phyloP scores from a whole-genome alignment of 2,113 vertebrate genomes.

The Lamprologus speciosus region DNA sequence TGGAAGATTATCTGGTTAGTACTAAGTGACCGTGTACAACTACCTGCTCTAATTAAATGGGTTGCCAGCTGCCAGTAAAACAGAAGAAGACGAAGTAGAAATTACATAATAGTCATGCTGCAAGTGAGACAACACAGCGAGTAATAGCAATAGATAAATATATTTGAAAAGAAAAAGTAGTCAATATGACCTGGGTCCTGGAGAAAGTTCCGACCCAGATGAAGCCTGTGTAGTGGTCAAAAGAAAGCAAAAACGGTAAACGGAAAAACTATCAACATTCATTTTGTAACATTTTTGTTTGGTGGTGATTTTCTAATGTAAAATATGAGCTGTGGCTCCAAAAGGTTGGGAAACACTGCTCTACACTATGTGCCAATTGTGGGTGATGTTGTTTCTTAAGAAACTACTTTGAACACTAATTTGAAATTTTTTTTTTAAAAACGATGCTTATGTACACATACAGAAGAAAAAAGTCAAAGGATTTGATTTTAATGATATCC shows the following conservation, averaged over 20 bases:
- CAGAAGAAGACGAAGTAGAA: neutral
- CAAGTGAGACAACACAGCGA: neutral
- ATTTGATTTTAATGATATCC: neutral
- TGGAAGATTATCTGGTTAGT: neutral
- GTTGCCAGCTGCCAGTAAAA: neutral
- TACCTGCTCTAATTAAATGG: neutral
- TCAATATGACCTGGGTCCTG: neutral
- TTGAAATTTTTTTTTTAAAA: rapidly evolving
- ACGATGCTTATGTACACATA: neutral
- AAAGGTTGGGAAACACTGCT: neutral
- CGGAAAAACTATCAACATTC: neutral
- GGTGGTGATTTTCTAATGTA: neutral
- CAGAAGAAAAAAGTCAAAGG: neutral
- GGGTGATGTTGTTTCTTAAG: neutral
- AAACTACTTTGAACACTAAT: neutral
- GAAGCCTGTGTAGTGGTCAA: neutral
- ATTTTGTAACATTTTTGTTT: neutral
- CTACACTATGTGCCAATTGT: neutral
- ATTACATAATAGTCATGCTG: neutral
- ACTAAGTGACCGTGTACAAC: neutral
- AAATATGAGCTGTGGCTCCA: neutral
- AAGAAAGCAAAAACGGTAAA: neutral
- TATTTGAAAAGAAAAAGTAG: neutral
- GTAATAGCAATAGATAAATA: neutral
- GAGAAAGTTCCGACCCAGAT: neutral